These are phyloP conservation scores for Leptosomus discolor DNA, from an alignment of 2,113 vertebrate species.

Conservation along the genomic window DNA sequence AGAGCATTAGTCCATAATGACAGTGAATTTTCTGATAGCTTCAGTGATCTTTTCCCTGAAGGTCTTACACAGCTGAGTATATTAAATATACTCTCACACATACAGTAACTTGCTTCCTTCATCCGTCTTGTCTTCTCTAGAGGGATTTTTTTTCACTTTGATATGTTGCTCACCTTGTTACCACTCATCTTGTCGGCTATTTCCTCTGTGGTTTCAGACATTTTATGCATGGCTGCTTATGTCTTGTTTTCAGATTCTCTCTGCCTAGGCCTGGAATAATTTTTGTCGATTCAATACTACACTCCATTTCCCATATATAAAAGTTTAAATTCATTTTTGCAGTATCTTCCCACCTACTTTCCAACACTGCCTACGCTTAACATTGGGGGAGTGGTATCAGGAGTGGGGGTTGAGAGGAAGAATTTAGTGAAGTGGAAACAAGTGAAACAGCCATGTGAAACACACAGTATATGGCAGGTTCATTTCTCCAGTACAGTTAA, in stretches of 20 bases:
- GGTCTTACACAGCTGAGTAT: slow-evolving; percentile 9
- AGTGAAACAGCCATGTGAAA: neutral
- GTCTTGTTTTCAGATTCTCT: slow-evolving; percentile 60
- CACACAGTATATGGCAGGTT: neutral
- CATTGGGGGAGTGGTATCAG: neutral
- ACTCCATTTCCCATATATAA: slow-evolving; percentile 22
- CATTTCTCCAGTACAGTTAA: neutral
- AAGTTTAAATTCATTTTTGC: neutral
- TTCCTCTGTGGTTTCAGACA: slow-evolving; percentile 63
- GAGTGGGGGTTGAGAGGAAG: neutral
- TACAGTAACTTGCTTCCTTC: neutral
- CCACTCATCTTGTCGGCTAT: slow-evolving; percentile 34
- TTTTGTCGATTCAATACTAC: neutral
- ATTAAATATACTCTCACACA: slow-evolving; percentile 51
- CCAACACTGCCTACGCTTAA: neutral
- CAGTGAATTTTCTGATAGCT: slow-evolving; percentile 32
- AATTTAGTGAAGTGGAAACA: neutral
- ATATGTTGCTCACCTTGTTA: slow-evolving; percentile 63
- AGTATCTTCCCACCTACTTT: neutral
- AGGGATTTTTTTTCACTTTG: slow-evolving; percentile 33
- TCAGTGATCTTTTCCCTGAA: slow-evolving; percentile 30
- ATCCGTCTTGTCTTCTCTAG: slow-evolving; percentile 44
- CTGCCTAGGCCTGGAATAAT: slow-evolving; percentile 16
- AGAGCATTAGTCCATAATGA: slow-evolving; percentile 28
- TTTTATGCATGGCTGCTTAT: slow-evolving; percentile 56